Percentiles rank a stretch among this genome's conserved stretches.
Conservation (phyloP, 1,140 invertebrate genomes). For the Scaptomyza montana region DNA sequence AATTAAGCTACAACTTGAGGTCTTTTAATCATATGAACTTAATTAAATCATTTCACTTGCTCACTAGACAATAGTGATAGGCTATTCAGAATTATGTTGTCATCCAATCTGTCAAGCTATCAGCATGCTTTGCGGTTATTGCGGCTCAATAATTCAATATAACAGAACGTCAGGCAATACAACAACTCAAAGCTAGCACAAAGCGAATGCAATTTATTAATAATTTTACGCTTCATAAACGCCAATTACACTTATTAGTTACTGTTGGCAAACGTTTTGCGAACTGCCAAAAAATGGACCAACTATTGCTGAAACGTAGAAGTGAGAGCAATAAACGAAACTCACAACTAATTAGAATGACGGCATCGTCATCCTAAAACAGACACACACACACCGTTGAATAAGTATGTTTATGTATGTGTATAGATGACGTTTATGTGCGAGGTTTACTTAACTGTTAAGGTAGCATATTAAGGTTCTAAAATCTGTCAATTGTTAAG, state of each 20-base stretch:
- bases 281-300: conserved; percentile 45
- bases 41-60: conserved; percentile 24
- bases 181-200: conserved; percentile 28
- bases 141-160: conserved; percentile 73
- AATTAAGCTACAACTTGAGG: background rate
- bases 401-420: background rate
- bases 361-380: conserved; percentile 20
- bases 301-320: conserved; percentile 11
- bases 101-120: conserved; percentile 2
- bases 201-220: conserved; percentile 67
- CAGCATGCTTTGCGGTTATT: conserved; percentile 63
- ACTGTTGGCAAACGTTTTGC: conserved; percentile 25
- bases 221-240: conserved; percentile 63
- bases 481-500: background rate
- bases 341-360: conserved; percentile 30
- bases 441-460: conserved; percentile 6
- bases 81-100: conserved; percentile 6
- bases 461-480: no score
- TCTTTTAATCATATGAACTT: no score
- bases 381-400: background rate
- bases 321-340: conserved; percentile 17
- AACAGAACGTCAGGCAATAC: conserved; percentile 38
- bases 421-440: background rate
- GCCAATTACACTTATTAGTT: conserved; percentile 64
- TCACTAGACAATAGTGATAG: background rate